Conservation (phyloP, 1,140 invertebrate species). For the Bacillus rossius region DNA sequence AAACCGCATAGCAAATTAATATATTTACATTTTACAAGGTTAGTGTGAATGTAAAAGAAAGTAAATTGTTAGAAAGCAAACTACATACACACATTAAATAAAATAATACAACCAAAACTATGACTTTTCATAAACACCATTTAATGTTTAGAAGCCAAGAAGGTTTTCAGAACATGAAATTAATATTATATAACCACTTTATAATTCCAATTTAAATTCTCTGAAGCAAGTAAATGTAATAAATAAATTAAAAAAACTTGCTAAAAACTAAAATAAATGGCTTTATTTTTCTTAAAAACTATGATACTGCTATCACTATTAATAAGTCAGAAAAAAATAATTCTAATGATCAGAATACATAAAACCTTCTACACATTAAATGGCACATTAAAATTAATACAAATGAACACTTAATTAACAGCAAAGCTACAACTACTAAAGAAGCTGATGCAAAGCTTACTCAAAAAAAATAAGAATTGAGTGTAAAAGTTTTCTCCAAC, state of each 20-base stretch:
- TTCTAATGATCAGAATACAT: no score
- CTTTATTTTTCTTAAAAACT: no score
- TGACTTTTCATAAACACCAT: neutral
- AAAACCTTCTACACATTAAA: neutral
- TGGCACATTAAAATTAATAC: neutral
- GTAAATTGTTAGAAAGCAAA: neutral
- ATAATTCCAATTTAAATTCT: neutral
- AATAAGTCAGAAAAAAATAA: neutral
- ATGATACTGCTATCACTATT: no score
- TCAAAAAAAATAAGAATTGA: slow-evolving; percentile 37
- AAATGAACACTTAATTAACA: slow-evolving; percentile 7
- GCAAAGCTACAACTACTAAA: slow-evolving; percentile 23
- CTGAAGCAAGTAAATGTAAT: no score
- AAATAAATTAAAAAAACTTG: no score
- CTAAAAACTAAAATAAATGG: no score
- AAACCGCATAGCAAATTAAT: slow-evolving; percentile 3
- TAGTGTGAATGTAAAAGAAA: no score
- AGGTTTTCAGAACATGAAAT: neutral
- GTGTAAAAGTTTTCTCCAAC: slow-evolving; percentile 34
- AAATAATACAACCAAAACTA: no score
- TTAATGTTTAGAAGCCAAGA: neutral
- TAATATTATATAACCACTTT: neutral
- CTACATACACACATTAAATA: no score
- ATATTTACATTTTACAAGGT: no score
- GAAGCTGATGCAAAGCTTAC: slow-evolving; percentile 10